phyloP scores from a whole-genome alignment of 2,888 invertebrate species.

The Homarus gammarus region DNA sequence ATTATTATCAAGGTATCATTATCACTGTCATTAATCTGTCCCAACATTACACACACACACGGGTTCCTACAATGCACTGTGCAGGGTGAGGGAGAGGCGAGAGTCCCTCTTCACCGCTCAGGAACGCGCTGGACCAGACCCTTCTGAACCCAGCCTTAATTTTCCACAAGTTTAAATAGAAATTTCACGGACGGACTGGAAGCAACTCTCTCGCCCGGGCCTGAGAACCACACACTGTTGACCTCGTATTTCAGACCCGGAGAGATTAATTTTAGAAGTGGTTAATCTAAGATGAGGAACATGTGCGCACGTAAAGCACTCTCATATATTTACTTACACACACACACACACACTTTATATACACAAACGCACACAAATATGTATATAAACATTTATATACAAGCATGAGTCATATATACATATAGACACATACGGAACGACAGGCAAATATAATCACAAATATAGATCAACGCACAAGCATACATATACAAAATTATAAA shows the following conservation, averaged over 20 bases:
- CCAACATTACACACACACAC: no score
- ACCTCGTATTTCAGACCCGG: no score
- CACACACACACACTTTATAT: not conserved
- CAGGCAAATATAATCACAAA: not conserved
- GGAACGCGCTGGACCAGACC: not conserved
- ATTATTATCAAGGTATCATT: no score
- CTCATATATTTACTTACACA: not conserved
- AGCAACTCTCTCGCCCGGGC: not conserved
- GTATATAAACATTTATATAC: no score
- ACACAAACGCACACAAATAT: not conserved
- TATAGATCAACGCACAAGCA: not conserved
- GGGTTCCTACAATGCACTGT: no score
- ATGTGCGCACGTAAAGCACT: no score
- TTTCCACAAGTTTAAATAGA: slow-evolving; percentile 6
- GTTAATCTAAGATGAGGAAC: no score
- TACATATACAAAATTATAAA: not conserved
- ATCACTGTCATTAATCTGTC: no score
- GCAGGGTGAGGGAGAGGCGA: no score
- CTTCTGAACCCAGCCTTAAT: not conserved
- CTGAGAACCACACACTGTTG: not conserved
- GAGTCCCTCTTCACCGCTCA: not conserved
- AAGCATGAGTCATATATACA: no score
- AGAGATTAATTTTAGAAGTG: no score
- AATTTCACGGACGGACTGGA: not conserved
- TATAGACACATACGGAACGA: not conserved